Conservation (phyloP, 2,888 invertebrate genomes). For the Oxycera nigricornis region DNA sequence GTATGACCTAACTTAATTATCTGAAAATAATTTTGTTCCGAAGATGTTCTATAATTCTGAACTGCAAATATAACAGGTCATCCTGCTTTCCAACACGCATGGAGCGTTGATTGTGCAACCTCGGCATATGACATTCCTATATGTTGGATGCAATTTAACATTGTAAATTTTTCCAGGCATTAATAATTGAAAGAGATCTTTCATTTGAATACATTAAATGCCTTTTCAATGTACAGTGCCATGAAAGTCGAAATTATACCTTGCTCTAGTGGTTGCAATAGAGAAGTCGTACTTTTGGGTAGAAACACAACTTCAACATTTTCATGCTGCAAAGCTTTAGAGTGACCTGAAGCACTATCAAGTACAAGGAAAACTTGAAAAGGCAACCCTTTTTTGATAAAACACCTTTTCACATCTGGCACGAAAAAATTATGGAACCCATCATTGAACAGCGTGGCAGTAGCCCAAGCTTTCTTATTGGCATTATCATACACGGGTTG, state of each 20-base stretch:
- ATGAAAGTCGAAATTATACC: conserved; percentile 2
- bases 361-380: conserved; percentile 41
- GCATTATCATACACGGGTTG: conserved; percentile 41
- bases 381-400: conserved; percentile 35
- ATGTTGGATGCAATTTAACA: conserved; percentile 47
- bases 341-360: conserved; percentile 47
- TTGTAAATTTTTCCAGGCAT: conserved; percentile 23
- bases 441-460: conserved; percentile 41
- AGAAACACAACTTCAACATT: not conserved
- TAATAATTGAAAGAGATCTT: not conserved
- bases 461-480: conserved; percentile 45
- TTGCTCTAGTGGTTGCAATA: conserved; percentile 11
- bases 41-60: conserved; percentile 43
- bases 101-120: conserved; percentile 48
- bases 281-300: not conserved
- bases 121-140: conserved; percentile 42
- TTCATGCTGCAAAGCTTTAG: conserved; percentile 39
- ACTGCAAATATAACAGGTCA: not conserved
- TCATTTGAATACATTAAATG: not conserved
- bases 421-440: conserved; percentile 43
- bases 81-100: conserved; percentile 49
- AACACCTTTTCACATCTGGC: conserved; percentile 41
- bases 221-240: not conserved
- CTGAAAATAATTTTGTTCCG: conserved; percentile 28
- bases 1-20: conserved; percentile 20